Evolutionary conservation across 2,797 vertebrate genomes (phyloP).

Genomic region (Pseudochirops corinnae): DNA sequence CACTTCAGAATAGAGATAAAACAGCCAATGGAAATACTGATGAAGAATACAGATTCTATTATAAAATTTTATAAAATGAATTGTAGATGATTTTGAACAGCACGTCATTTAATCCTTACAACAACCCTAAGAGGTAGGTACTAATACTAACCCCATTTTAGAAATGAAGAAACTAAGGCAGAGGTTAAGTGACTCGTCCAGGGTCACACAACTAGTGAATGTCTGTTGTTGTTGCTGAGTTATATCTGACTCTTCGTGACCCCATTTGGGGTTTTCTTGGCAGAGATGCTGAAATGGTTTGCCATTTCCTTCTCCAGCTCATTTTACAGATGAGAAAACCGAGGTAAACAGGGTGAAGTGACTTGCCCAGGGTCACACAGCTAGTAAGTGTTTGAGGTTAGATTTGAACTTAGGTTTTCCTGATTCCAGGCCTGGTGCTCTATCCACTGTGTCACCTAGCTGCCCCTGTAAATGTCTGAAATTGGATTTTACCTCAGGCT

Average conservation of each 20-base stretch:
- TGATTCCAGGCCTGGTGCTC: too few species aligned
- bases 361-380: not conserved
- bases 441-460: too few species aligned
- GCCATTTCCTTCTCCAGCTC: too few species aligned
- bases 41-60: not conserved
- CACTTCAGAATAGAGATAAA: not conserved
- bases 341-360: too few species aligned
- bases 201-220: not conserved
- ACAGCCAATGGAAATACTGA: not conserved
- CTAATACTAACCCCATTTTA: not conserved
- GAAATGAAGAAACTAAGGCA: not conserved
- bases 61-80: not conserved
- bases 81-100: not conserved
- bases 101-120: not conserved
- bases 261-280: too few species aligned
- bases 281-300: too few species aligned
- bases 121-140: not conserved
- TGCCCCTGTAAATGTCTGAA: not conserved
- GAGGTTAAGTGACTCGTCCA: not conserved
- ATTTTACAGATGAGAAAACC: not conserved
- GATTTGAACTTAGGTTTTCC: too few species aligned
- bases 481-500: not conserved
- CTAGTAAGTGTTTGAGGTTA: not conserved
- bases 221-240: too few species aligned
- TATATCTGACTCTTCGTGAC: too few species aligned